phyloP scores from a whole-genome alignment of 1,140 invertebrate species.

The Heliconius melpomene region DNA sequence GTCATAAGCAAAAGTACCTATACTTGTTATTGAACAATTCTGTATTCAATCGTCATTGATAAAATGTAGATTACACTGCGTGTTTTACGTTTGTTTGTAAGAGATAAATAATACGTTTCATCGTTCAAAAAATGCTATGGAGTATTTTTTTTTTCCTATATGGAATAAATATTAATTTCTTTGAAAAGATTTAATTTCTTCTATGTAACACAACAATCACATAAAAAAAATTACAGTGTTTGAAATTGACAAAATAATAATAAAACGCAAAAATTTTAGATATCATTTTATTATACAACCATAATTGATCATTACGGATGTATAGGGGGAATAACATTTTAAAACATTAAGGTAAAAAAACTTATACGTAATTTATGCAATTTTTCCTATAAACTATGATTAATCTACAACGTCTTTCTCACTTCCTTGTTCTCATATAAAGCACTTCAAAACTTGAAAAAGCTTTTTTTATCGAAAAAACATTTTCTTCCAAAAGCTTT shows the following conservation, averaged over 20 bases:
- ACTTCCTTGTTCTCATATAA: not conserved
- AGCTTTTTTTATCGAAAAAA: not conserved
- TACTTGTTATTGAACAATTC: not conserved
- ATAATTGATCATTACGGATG: slow-evolving; percentile 4
- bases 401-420: not conserved
- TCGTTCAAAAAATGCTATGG: not conserved
- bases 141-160: too few relatives aligned
- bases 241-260: not conserved
- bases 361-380: not conserved
- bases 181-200: too few relatives aligned
- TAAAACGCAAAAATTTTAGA: not conserved
- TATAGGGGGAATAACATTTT: slow-evolving; percentile 9
- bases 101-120: not conserved
- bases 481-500: not conserved
- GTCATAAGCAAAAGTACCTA: not conserved
- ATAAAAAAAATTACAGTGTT: not conserved
- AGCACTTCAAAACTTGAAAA: not conserved
- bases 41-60: not conserved
- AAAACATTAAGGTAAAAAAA: not conserved
- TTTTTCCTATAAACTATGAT: not conserved
- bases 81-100: not conserved
- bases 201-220: not conserved
- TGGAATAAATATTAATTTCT: too few relatives aligned
- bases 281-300: not conserved
- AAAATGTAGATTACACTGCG: slow-evolving; percentile 8